Evolutionary conservation across 2,797 vertebrate genomes (phyloP), one percentile per base, ranked within the genome.

Genomic region (Cirrhinus molitorella): DNA sequence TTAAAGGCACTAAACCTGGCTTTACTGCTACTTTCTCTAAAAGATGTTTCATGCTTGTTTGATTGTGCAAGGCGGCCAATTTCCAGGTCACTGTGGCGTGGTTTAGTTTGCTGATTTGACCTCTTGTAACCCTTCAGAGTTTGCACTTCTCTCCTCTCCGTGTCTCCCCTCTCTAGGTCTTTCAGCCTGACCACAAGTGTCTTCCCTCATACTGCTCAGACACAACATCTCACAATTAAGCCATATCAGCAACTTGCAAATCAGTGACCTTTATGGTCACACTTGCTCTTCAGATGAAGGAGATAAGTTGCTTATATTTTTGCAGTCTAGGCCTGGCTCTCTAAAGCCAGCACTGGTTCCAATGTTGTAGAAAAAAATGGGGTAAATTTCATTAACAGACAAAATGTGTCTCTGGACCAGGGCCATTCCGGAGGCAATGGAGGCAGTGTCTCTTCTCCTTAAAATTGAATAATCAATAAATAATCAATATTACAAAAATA

Each of bases 161-260:
- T 40, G 70, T 63, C 37, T 61, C 59, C 61, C 25, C 17, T 83
- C 37, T 79, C 9, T 61, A 49, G 45, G 51, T 74, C 55, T 66
- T 53, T 81, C 45, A 72, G 55, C 79, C 78, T 80, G 63, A 87
- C 81, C 84, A 73, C 83, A 85, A 84, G 65, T 78, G 77, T 83
- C 81, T 80, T 73, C 65, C 80, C 72, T 40, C 28, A 71, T 55
- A 67, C 86, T 40, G 6, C 74, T 78, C 70, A 40, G 28, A 85
- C 59, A 78, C 17, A 68, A 31, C 59, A 31, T 72, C 67, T 83
- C 61, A 85, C 73, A 85, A 83, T 85, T 87, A 83, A 81, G 80
- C 71, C 53, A 61, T 73, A 57, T 83, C 67, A 85, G 59, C 81
- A 71, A 53, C 59, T 67, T 77, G 51, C 75, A 55, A 70, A 71